Base-by-base conservation (phyloP, 2,888 invertebrate genomes). In the Dorcus parallelipipedus region DNA sequence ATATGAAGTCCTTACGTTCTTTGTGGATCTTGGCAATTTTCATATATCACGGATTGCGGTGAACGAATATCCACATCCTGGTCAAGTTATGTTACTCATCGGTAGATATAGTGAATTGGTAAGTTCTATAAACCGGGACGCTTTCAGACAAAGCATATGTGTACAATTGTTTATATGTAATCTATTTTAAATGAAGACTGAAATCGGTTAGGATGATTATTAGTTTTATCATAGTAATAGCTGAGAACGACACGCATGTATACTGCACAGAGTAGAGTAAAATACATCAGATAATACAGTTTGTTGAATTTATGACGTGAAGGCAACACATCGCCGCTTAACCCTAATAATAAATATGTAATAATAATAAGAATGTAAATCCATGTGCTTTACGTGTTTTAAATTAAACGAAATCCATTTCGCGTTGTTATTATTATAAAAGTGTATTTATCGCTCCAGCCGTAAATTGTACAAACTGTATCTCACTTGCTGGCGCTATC, bases 131-230 rank as follows among this genome's bases (percentile, higher is more conserved):
- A 64, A 59, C 43, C 45, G 40, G 70, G 69, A 71, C 71, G 75
- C 75, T 75, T 73, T 69, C 66, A 67, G 66, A 54, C 53, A 61
- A 72, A 68, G 69, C 70, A 75, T 72, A 67, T 66, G 67, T 73
- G 74, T 76, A 73, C 70, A 75, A 73, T 71, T 71, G 70, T 73
- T 71, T 69, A 72, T 72, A 64, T 61, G 61, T 73, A 72, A 74
- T 71, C 69, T 73, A 70, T 74, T 76, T 74, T 71, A 71, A 74
- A 73, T 69, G 68, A 77, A 77, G 76, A 77, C 76, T 77, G 76
- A 76, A 69, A 71, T 68, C 69, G 70, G 65, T 70, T 70, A 71
- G 69, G 67, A 67, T 64, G 61, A 66, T 66, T 64, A 65, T 64
- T 33, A 66, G 62, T 64, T 64, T 63, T 62, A 63, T 61, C 55